These are phyloP conservation scores for Zygogramma bicolorata DNA, from an alignment of 2,888 invertebrate species.

Conservation along the genomic window DNA sequence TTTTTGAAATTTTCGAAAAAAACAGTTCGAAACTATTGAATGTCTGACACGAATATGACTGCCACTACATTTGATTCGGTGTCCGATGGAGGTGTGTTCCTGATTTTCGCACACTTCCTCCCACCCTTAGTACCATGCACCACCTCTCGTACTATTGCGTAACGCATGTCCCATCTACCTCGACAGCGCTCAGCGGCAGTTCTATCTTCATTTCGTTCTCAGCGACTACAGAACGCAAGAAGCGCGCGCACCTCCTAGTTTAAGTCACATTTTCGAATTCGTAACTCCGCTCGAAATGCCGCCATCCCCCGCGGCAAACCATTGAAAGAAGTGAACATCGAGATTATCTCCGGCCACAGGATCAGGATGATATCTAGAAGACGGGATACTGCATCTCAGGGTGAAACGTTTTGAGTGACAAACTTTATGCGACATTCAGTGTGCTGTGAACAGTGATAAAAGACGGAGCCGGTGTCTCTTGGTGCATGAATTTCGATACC, in stretches of 20 bases:
- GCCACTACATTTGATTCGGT: too few relatives aligned
- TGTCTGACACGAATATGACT: too few relatives aligned
- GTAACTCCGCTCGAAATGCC: not conserved
- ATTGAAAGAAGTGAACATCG: not conserved
- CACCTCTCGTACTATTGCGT: not conserved
- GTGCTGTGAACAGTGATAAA: constrained; percentile 6
- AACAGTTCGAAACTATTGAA: too few relatives aligned
- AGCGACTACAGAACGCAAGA: not conserved
- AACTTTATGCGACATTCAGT: not conserved
- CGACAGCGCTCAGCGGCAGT: not conserved
- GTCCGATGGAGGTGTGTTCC: too few relatives aligned
- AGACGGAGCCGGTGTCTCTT: constrained; percentile 5
- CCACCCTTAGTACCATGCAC: not conserved
- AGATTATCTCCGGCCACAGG: not conserved
- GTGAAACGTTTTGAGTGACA: not conserved
- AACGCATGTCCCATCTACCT: not conserved
- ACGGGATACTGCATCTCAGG: not conserved
- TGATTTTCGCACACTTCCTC: not conserved
- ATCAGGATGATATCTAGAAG: not conserved
- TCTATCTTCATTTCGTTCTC: not conserved
- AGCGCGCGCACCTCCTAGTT: not conserved
- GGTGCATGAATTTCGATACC: not conserved
- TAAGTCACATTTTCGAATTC: constrained; percentile 11
- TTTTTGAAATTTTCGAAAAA: too few relatives aligned
- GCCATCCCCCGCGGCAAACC: not conserved